Conservation (phyloP, 92 coral and sea anemone species). For the Zoanthus sociatus region DNA sequence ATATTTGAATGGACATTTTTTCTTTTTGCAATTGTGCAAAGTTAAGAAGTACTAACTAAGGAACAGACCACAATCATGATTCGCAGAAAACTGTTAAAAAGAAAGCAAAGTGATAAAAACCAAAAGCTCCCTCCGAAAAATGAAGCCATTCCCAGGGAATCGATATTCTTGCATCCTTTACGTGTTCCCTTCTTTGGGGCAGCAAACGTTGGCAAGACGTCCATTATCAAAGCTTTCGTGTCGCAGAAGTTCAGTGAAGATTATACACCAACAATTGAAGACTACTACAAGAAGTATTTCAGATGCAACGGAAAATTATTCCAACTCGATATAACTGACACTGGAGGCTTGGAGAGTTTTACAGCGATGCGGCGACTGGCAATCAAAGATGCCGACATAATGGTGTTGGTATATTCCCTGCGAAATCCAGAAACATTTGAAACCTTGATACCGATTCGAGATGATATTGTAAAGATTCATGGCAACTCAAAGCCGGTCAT, state of each 20-base stretch:
- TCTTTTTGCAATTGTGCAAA: neutral
- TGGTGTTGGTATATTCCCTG: slow-evolving; percentile 24
- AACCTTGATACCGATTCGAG: slow-evolving; percentile 14
- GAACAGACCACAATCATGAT: neutral
- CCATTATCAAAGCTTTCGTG: slow-evolving; percentile 9
- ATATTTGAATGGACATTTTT: too few relatives aligned
- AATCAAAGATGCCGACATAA: slow-evolving; percentile 11
- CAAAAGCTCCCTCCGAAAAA: neutral
- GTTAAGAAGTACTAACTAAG: neutral
- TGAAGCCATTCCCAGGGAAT: neutral
- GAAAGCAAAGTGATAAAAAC: neutral
- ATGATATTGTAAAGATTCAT: slow-evolving; percentile 25
- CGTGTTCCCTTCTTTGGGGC: slow-evolving; percentile 30
- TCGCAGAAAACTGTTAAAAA: neutral
- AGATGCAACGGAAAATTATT: neutral
- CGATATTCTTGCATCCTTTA: slow-evolving; percentile 8
- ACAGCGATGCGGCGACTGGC: slow-evolving; percentile 39
- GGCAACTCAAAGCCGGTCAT: slow-evolving; percentile 29
- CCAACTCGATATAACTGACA: slow-evolving; percentile 25
- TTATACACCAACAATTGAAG: slow-evolving; percentile 27
- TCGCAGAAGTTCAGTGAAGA: slow-evolving; percentile 1
- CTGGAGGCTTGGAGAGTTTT: slow-evolving; percentile 36
- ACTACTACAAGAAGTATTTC: slow-evolving; percentile 14
- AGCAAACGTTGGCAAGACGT: slow-evolving; percentile 25
- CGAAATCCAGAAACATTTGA: slow-evolving; percentile 31